Percentiles rank a stretch among this genome's conserved stretches.
Conservation (phyloP, 1,140 invertebrate genomes). For the Achroia grisella region DNA sequence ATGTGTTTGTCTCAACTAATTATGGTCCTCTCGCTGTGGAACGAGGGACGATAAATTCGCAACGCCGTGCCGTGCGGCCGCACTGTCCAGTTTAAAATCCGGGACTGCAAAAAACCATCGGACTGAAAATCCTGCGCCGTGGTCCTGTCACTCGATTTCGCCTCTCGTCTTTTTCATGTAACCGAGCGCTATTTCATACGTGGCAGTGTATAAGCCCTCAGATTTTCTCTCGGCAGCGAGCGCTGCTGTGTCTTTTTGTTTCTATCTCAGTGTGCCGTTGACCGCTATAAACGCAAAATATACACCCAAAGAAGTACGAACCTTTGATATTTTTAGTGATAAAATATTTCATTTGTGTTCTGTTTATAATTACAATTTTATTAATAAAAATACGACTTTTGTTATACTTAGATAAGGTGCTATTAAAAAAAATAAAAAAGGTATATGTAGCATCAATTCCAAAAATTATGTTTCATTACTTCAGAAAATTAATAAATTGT, state of each 20-base stretch:
- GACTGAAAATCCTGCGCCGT: slow-evolving; percentile 60
- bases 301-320: slow-evolving; percentile 68
- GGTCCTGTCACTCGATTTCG: slow-evolving; percentile 69
- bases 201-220: slow-evolving; percentile 69
- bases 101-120: slow-evolving; percentile 57
- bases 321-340: slow-evolving; percentile 68
- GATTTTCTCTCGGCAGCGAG: slow-evolving; percentile 64
- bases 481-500: no score
- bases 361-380: slow-evolving; percentile 40
- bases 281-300: slow-evolving; percentile 72
- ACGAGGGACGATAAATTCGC: slow-evolving; percentile 53
- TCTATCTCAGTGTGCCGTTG: slow-evolving; percentile 53
- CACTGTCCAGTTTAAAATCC: slow-evolving; percentile 51
- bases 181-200: slow-evolving; percentile 70
- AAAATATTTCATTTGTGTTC: slow-evolving; percentile 65
- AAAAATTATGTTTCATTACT: no score
- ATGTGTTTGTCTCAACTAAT: slow-evolving; percentile 34
- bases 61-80: slow-evolving; percentile 38
- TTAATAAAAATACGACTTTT: not conserved
- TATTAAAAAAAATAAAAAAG: no score
- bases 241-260: slow-evolving; percentile 56
- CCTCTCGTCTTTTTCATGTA: slow-evolving; percentile 71
- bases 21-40: slow-evolving; percentile 33
- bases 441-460: no score
- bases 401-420: no score